Conservation (phyloP, 2,888 invertebrate species). For the Conistra vaccinii region DNA sequence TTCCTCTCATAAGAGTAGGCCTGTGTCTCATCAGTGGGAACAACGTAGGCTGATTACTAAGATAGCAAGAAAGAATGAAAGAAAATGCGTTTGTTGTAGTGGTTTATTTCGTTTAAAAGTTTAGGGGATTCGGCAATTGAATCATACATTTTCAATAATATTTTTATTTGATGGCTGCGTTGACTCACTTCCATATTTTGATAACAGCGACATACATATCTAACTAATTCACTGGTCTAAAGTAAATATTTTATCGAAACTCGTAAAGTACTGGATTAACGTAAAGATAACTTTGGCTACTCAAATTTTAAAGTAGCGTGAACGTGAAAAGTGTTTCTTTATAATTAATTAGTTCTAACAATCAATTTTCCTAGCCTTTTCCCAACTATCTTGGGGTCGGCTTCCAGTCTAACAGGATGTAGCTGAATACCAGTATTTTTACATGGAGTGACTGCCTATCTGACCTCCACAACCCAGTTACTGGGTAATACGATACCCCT, state of each 20-base stretch:
- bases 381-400: too few species aligned
- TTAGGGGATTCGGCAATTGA: background rate
- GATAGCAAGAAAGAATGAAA: background rate
- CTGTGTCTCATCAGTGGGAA: background rate
- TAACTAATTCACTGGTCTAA: constrained; percentile 20
- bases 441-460: too few species aligned
- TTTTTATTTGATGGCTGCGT: constrained; percentile 11
- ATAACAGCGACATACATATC: constrained; percentile 21
- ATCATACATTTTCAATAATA: background rate
- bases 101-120: background rate
- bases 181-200: constrained; percentile 34
- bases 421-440: too few species aligned
- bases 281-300: constrained; percentile 13
- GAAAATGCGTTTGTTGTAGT: background rate
- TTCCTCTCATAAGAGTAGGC: background rate
- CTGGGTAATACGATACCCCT: too few species aligned
- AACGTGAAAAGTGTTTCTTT: background rate
- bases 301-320: background rate
- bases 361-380: too few species aligned
- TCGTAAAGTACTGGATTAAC: constrained; percentile 21
- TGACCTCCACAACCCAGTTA: too few species aligned
- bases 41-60: background rate
- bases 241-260: constrained; percentile 20
- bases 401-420: too few species aligned
- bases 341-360: background rate